Base-by-base conservation (phyloP, 2,888 invertebrate species). In the Platerodrilus igneus region DNA sequence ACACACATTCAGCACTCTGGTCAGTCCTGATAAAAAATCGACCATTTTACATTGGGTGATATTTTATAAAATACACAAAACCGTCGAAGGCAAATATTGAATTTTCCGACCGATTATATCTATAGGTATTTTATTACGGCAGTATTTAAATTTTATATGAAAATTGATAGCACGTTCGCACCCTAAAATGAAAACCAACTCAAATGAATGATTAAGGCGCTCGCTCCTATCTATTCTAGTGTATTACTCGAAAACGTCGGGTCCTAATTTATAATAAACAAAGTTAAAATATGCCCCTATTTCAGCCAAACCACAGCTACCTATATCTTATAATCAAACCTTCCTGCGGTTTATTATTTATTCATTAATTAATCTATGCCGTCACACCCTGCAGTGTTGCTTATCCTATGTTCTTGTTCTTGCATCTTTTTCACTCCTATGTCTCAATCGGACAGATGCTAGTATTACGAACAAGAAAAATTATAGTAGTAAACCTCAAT, bases 341-440 rank as follows among this genome's bases (percentile, higher is more conserved):
- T 55, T 54, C 56, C 59, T 58, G 57, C 55, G 55, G 52, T 58
- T 58, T 60, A 66, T 68, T 64, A 67, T 64, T 68, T 68, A 68
- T 68, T 68, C 67, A 67, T 67, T 68, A 68, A 68, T 68, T 67
- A 68, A 68, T 68, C 66, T 66, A 64, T 64, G 58, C 60, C 46
- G 45, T 45, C 45, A 44, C 52, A 51, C 42, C 48, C 45, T 31
- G 13, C 17, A 30, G 17, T 30, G 37, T 41, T 14, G 38, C 37
- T 37, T 38, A 38, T 41, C 41, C 45, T 37, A 37, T 38, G 25
- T 28, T 45, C 4, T 28, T 43, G 14, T 28, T 29, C 35, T 19
- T 37, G 35, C 35, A 29, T 29, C 39, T 30, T 21, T 30, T 4
- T 18, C 18, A 18, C 25, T 16, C 25, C 20, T 33, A n/a, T n/a